These are phyloP conservation scores for Danionella cerebrum DNA, from an alignment of 2,113 vertebrate genomes.

Conservation along the genomic window DNA sequence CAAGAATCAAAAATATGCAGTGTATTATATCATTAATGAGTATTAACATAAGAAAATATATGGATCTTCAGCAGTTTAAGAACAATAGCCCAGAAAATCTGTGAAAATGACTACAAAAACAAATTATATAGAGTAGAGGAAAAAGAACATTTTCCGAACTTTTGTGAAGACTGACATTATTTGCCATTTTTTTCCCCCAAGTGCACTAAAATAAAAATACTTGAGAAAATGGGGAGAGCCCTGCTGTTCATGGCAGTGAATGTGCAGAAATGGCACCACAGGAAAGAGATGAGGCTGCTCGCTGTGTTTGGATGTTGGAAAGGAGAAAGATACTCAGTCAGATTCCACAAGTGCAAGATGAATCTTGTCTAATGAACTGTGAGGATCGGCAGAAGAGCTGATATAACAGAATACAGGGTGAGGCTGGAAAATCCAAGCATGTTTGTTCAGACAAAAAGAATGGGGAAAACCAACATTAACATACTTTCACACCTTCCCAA, in stretches of 20 bases:
- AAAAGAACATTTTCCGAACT: too few species aligned
- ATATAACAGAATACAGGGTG: slow-evolving; percentile 11
- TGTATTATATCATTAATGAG: too few species aligned
- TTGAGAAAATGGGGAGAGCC: neutral
- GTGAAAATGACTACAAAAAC: too few species aligned
- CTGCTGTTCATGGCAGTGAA: slow-evolving; percentile 1
- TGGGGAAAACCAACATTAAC: slow-evolving; percentile 2
- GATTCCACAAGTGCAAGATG: slow-evolving; percentile 26
- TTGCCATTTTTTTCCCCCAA: neutral
- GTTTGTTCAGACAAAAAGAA: slow-evolving; percentile 8
- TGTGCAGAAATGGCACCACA: neutral
- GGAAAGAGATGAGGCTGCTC: slow-evolving; percentile 3
- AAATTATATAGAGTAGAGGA: too few species aligned
- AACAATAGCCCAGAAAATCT: too few species aligned
- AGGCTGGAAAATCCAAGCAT: neutral
- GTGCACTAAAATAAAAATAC: neutral
- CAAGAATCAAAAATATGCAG: too few species aligned
- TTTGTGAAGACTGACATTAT: neutral
- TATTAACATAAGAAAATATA: too few species aligned
- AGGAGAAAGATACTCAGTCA: slow-evolving; percentile 7
- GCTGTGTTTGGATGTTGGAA: neutral
- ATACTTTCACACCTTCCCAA: slow-evolving; percentile 6
- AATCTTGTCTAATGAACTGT: slow-evolving; percentile 28
- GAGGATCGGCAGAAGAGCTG: slow-evolving; percentile 9
- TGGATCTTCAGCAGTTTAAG: too few species aligned